These are phyloP conservation scores for Oplegnathus fasciatus DNA, from an alignment of 2,113 vertebrate genomes.

Conservation along the genomic window DNA sequence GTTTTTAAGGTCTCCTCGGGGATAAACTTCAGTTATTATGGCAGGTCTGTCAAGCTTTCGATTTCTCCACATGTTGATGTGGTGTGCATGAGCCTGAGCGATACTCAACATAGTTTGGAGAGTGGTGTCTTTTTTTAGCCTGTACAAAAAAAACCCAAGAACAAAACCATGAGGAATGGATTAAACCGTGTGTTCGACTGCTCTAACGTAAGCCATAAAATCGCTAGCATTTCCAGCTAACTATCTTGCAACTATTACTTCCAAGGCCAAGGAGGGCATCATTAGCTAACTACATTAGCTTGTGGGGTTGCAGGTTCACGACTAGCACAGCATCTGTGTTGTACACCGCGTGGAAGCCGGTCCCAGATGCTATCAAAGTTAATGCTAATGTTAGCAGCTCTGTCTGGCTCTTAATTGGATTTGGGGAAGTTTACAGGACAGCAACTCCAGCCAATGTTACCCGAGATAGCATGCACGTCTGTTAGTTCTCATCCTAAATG, in stretches of 20 bases:
- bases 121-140: neutral
- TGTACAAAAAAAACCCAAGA: neutral
- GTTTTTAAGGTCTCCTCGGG: slow-evolving; percentile 19
- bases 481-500: neutral
- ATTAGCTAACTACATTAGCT: neutral
- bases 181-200: neutral
- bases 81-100: neutral
- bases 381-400: neutral
- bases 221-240: neutral
- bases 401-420: neutral
- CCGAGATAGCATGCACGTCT: neutral
- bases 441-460: neutral
- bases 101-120: neutral
- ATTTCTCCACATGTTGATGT: neutral
- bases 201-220: neutral
- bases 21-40: slow-evolving; percentile 10
- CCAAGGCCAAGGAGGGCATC: neutral
- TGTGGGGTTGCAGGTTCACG: neutral
- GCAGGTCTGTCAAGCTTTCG: neutral
- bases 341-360: neutral
- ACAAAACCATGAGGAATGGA: neutral
- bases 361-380: neutral
- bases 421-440: neutral
- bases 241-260: neutral
- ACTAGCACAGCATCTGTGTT: neutral